Conservation (phyloP, 2,888 invertebrate species). For the Mystacides longicornis region DNA sequence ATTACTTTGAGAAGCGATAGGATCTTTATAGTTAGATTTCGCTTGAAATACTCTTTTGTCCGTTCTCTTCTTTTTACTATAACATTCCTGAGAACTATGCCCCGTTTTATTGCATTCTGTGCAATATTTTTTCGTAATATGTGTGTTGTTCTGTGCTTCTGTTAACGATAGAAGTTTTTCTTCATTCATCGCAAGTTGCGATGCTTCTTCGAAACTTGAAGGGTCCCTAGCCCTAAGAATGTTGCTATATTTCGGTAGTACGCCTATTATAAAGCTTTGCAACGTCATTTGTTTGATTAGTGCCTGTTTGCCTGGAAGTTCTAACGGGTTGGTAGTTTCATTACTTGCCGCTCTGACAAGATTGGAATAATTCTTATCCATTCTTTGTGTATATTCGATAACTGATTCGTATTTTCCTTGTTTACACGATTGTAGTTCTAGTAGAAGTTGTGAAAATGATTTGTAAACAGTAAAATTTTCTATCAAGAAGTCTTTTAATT, state of each 20-base stretch:
- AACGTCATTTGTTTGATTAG: not conserved
- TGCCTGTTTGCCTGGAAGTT: not conserved
- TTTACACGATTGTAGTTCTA: not conserved
- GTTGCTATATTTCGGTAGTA: not conserved
- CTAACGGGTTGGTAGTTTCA: not conserved
- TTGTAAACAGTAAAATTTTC: not conserved
- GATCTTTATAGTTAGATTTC: not conserved
- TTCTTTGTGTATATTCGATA: not conserved
- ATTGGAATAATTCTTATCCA: not conserved
- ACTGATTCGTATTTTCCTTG: not conserved
- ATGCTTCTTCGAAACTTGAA: not conserved
- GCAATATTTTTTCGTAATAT: not conserved
- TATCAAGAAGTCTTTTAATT: not conserved
- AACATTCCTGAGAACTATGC: not conserved
- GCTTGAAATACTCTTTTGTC: not conserved
- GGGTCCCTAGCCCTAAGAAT: not conserved
- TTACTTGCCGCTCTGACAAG: not conserved
- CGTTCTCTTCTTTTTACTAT: not conserved
- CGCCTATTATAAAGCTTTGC: not conserved
- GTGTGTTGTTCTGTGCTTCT: not conserved
- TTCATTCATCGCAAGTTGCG: not conserved
- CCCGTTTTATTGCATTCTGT: not conserved
- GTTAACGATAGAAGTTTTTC: not conserved
- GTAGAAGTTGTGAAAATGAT: not conserved
- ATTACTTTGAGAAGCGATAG: no score